Evolutionary conservation across 2,888 invertebrate species (phyloP).

Genomic region (Villa cingulata): DNA sequence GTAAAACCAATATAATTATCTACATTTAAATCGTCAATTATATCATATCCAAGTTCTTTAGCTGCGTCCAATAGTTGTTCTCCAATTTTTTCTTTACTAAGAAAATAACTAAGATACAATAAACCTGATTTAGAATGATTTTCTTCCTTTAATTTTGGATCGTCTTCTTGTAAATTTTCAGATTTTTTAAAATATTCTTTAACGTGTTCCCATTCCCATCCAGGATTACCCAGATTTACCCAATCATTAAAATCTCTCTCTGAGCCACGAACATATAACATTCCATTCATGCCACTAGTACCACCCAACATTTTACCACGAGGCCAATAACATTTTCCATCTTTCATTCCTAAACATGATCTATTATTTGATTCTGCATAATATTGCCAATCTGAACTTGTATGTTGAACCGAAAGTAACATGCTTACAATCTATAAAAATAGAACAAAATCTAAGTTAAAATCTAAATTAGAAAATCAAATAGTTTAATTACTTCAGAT

Average conservation of each 20-base stretch:
- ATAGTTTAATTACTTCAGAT: too few species aligned
- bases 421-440: conserved; percentile 20
- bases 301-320: conserved; percentile 64
- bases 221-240: conserved; percentile 50
- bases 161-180: conserved; percentile 61
- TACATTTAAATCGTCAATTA: too few species aligned
- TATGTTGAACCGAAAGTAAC: conserved; percentile 10
- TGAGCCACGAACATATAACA: conserved; percentile 71
- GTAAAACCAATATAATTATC: conserved; percentile 60
- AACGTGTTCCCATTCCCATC: conserved; percentile 59
- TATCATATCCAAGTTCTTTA: too few species aligned
- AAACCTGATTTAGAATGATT: conserved; percentile 21
- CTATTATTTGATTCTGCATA: conserved; percentile 32
- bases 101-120: conserved; percentile 44
- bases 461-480: conserved; percentile 16
- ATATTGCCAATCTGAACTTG: conserved; percentile 32
- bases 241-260: conserved; percentile 63
- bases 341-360: background rate
- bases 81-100: background rate
- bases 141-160: conserved; percentile 35
- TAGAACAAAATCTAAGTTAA: conserved; percentile 20
- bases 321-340: conserved; percentile 39
- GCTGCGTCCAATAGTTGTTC: background rate
- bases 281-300: conserved; percentile 65
- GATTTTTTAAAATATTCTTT: conserved; percentile 67